A percentile compares a stretch with the other conserved stretches of the same genome.
phyloP scores from a whole-genome alignment of 2,797 vertebrate species.

The Hippocampus kuda region DNA sequence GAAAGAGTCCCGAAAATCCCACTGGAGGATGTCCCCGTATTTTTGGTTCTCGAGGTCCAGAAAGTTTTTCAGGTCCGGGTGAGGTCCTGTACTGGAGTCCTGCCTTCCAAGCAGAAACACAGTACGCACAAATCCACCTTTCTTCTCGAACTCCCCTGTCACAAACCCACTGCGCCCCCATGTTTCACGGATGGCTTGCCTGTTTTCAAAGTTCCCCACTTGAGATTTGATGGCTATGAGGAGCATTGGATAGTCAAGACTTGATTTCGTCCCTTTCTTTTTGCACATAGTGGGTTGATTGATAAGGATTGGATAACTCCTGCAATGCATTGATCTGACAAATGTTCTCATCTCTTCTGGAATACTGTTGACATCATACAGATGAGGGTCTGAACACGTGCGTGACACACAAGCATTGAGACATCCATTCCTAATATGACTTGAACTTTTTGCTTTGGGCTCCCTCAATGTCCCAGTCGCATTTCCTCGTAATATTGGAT shows the following conservation, averaged over 20 bases:
- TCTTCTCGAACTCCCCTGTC: slow-evolving; percentile 28
- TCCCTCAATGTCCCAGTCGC: slow-evolving; percentile 17
- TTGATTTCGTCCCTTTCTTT: slow-evolving; percentile 18
- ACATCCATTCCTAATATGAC: slow-evolving; percentile 25
- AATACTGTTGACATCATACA: slow-evolving; percentile 44
- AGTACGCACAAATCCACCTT: slow-evolving; percentile 48
- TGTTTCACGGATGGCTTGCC: slow-evolving; percentile 73
- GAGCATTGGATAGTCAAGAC: slow-evolving; percentile 48
- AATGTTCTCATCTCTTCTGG: slow-evolving; percentile 66
- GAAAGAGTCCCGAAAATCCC: slow-evolving; percentile 73
- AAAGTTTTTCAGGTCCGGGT: slow-evolving; percentile 59
- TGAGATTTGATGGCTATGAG: slow-evolving; percentile 72
- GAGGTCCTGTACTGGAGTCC: slow-evolving; percentile 50
- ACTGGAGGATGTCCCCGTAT: slow-evolving; percentile 66
- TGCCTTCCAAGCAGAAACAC: slow-evolving; percentile 71
- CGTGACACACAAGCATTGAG: slow-evolving; percentile 40
- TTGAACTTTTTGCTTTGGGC: slow-evolving; percentile 8
- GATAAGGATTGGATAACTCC: slow-evolving; percentile 59
- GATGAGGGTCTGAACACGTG: slow-evolving; percentile 32
- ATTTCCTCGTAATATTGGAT: slow-evolving; percentile 62
- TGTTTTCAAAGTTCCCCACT: slow-evolving; percentile 70
- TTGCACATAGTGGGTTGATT: slow-evolving; percentile 60
- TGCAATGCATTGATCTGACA: slow-evolving; percentile 68
- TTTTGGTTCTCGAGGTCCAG: slow-evolving; percentile 51
- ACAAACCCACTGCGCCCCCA: slow-evolving; percentile 66